Conservation (phyloP, 2,888 invertebrate species). For the Neelides folsomi region DNA sequence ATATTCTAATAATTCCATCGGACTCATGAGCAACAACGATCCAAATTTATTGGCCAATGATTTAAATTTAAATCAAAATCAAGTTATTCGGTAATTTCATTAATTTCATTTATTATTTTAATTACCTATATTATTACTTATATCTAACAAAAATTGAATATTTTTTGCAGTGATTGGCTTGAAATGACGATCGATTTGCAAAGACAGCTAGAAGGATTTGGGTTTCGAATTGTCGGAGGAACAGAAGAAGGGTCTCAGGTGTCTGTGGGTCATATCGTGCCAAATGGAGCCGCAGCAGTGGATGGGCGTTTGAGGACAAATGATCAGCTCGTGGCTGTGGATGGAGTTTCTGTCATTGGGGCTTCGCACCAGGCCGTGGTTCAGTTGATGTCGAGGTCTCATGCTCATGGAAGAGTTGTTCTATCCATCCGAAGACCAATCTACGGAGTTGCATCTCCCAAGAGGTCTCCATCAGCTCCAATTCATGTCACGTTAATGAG, state of each 20-base stretch:
- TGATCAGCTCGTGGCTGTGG: conserved; percentile 88
- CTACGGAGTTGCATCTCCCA: conserved; percentile 15
- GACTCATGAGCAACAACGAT: conserved; percentile 10
- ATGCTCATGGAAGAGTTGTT: conserved; percentile 71
- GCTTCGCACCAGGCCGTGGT: conserved; percentile 89
- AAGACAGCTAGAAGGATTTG: conserved; percentile 88
- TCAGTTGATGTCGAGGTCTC: conserved; percentile 78
- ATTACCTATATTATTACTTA: background rate
- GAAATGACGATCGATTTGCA: conserved; percentile 67
- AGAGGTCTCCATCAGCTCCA: conserved; percentile 42
- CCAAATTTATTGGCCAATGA: conserved; percentile 16
- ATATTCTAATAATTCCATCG: conserved; percentile 19
- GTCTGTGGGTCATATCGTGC: conserved; percentile 91
- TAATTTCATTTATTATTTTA: background rate
- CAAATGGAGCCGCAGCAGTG: conserved; percentile 72
- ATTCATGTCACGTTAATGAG: conserved; percentile 86
- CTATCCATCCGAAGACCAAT: conserved; percentile 52
- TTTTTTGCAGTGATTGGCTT: conserved; percentile 40
- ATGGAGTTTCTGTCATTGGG: conserved; percentile 66
- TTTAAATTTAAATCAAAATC: conserved; percentile 12
- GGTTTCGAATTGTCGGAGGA: conserved; percentile 94
- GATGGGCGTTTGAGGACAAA: conserved; percentile 82
- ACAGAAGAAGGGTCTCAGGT: conserved; percentile 93
- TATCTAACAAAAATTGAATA: background rate
- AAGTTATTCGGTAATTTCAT: too few species aligned